phyloP scores from a whole-genome alignment of 2,888 invertebrate genomes.

The Sinopyrophorus schimmeli region DNA sequence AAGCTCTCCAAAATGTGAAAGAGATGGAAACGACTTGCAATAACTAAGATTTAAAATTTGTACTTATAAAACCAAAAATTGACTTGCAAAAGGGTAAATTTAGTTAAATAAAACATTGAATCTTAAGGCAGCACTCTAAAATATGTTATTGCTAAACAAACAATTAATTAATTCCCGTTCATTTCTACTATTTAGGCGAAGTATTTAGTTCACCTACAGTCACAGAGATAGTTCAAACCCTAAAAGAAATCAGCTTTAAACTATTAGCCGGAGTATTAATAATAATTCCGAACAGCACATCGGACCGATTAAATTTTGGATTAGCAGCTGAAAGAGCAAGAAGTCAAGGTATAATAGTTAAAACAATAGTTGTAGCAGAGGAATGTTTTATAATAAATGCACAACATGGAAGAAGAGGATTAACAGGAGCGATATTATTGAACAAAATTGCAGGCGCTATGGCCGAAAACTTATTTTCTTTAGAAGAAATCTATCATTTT shows the following conservation, averaged over 20 bases:
- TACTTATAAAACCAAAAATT: no score
- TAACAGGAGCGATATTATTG: conserved; percentile 61
- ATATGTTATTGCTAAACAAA: no score
- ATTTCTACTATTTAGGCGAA: conserved; percentile 43
- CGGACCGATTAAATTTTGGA: conserved; percentile 80
- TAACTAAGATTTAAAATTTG: no score
- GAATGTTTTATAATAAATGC: conserved; percentile 60
- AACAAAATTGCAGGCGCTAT: conserved; percentile 75
- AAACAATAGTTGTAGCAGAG: conserved; percentile 68
- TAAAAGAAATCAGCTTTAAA: conserved; percentile 47
- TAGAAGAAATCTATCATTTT: conserved; percentile 61
- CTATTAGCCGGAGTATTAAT: conserved; percentile 66
- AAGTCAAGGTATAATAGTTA: conserved; percentile 60
- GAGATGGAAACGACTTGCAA: no score
- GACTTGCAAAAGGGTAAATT: no score
- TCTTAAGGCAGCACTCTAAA: no score
- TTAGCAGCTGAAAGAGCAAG: conserved; percentile 76
- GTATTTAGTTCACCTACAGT: conserved; percentile 44
- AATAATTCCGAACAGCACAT: conserved; percentile 76
- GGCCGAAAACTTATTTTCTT: conserved; percentile 62
- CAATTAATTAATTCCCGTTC: no score
- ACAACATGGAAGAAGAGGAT: conserved; percentile 49
- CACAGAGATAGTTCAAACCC: conserved; percentile 44
- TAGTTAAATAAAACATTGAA: no score
- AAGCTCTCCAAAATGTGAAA: no score